Conservation (phyloP, 2,888 invertebrate genomes). For the Onchidella celtica region DNA sequence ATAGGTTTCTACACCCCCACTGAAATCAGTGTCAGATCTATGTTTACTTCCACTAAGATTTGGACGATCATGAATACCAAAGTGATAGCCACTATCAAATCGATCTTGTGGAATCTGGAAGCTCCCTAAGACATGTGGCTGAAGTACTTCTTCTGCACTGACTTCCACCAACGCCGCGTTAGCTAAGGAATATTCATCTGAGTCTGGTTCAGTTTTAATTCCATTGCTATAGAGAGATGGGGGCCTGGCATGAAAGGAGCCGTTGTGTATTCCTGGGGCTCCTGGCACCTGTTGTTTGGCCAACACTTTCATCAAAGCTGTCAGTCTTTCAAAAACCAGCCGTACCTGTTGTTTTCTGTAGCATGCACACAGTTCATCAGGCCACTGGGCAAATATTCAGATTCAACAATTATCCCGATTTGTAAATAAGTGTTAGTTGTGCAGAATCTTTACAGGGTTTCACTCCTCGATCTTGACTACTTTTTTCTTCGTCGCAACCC, state of each 20-base stretch:
- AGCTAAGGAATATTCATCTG: background rate
- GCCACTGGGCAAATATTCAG: too few species aligned
- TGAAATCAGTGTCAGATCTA: background rate
- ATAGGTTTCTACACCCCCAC: background rate
- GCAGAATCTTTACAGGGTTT: too few species aligned
- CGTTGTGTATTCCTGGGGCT: background rate
- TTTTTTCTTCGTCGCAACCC: too few species aligned
- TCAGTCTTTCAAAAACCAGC: too few species aligned
- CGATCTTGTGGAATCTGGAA: too few species aligned
- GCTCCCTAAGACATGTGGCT: background rate
- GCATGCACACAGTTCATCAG: too few species aligned
- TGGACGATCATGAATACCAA: background rate
- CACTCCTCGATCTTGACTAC: too few species aligned
- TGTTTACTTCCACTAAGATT: background rate
- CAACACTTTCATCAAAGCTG: background rate
- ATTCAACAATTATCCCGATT: too few species aligned
- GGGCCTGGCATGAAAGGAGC: background rate
- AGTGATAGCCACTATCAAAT: background rate
- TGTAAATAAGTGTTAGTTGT: too few species aligned
- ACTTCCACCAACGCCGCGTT: background rate
- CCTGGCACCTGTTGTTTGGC: background rate
- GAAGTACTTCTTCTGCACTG: background rate
- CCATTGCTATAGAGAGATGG: background rate
- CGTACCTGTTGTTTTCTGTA: too few species aligned
- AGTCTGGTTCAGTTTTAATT: background rate